Base-by-base conservation (phyloP, 2,113 vertebrate species). In the Chloroceryle aenea region DNA sequence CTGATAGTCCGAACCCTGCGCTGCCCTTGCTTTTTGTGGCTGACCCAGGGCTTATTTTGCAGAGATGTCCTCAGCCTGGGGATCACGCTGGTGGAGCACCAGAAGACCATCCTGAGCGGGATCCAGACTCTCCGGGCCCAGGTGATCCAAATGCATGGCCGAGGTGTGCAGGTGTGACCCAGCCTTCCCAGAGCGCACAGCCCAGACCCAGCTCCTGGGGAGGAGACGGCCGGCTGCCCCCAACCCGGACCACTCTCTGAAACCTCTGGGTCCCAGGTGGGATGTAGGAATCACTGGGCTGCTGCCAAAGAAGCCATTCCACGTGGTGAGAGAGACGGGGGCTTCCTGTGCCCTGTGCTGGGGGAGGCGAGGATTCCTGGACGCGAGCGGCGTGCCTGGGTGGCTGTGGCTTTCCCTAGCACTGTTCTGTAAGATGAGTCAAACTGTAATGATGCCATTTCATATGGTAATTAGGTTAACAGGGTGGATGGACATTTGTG, bases 121-220 rank as follows among this genome's bases (percentile, higher is more conserved):
- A 99, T 99, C 97, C 98, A 99, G 96, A 98, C 98, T 11, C 98
- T 99, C 15, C 98, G 98, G 88, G 98, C 98, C 4, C 99, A 99
- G 96, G 99, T 99, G 64, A 99, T 99, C 91, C 99, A 98, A 74
- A 99, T 99, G 98, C 99, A 99, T 2, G 99, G 99, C 74, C 98
- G 98, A 3, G 99, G 99, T 0, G 99, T 99, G 47, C 99, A 99
- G 98, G 99, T 99, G 97, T 99, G 98, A 98, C 2, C 10, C 19
- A 0, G 3, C 2, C 61, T 17, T 45, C 2, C 34, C 84, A 3
- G 53, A 59, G 89, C 15, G 26, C 45, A 11, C 56, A 85, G 78
- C 95, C 14, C 64, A 8, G 22, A 40, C 55, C 50, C 10, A 4
- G 14, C 73, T 68, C 71, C 74, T 8, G 34, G 73, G 84, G 53